These are phyloP conservation scores for Hippocampus barbouri DNA, from an alignment of 2,113 vertebrate genomes.

Conservation along the genomic window DNA sequence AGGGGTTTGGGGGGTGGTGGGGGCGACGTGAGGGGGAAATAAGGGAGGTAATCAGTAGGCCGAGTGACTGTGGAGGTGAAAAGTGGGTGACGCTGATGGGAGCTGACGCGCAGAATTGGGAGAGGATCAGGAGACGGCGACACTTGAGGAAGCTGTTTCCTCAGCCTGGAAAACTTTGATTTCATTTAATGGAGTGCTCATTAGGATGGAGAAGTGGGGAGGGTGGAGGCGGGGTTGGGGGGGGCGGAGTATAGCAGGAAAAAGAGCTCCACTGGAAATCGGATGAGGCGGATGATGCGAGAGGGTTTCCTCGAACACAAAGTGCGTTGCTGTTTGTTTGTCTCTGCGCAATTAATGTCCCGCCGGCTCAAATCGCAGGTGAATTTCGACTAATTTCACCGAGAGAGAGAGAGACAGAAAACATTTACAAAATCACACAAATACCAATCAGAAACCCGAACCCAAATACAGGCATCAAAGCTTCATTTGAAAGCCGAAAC, in stretches of 20 bases:
- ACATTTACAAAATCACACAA: too few relatives aligned
- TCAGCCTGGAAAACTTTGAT: slow-evolving; percentile 59
- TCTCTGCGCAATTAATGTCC: slow-evolving; percentile 58
- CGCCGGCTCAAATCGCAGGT: slow-evolving; percentile 57
- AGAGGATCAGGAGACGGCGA: slow-evolving; percentile 57
- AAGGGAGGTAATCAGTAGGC: slow-evolving; percentile 57
- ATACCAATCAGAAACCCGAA: too few relatives aligned
- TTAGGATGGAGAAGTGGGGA: slow-evolving; percentile 15
- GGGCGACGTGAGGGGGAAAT: slow-evolving; percentile 24
- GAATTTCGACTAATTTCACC: slow-evolving; percentile 67
- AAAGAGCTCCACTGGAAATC: neutral
- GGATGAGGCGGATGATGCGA: neutral
- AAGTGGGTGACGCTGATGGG: slow-evolving; percentile 57
- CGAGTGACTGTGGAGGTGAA: slow-evolving; percentile 48
- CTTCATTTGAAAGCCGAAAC: neutral
- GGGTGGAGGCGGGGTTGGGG: neutral
- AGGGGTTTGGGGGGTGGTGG: slow-evolving; percentile 12
- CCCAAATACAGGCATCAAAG: neutral
- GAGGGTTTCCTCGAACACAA: slow-evolving; percentile 36
- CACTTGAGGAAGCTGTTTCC: slow-evolving; percentile 60
- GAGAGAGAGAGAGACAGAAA: slow-evolving; percentile 13
- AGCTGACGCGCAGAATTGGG: slow-evolving; percentile 59
- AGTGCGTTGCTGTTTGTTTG: slow-evolving; percentile 52
- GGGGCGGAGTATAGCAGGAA: neutral
- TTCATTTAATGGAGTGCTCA: slow-evolving; percentile 58